These are phyloP conservation scores for Alces alces DNA, from an alignment of 2,113 vertebrate species.

Conservation along the genomic window DNA sequence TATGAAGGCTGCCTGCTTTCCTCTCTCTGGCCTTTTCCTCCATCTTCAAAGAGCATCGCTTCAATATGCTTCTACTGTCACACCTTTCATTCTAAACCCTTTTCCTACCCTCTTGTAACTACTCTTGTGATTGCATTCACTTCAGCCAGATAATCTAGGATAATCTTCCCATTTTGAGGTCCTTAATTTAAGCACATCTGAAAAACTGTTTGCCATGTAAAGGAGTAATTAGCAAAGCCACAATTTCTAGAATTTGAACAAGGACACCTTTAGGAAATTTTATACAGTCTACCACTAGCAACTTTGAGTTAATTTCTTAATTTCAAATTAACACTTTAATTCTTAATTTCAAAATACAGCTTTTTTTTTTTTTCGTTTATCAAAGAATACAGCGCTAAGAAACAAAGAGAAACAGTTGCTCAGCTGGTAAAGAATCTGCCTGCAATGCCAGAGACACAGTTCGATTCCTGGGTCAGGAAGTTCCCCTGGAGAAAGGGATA, in stretches of 20 bases:
- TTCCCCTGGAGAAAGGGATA: neutral
- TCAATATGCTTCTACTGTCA: neutral
- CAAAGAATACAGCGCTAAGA: neutral
- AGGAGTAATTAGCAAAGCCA: neutral
- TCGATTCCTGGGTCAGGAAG: neutral
- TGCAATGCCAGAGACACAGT: neutral
- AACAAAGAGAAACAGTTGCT: neutral
- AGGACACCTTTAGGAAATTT: neutral
- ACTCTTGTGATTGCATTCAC: neutral
- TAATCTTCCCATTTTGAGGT: neutral
- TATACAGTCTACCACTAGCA: neutral
- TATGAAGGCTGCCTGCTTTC: neutral
- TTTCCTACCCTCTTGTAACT: neutral
- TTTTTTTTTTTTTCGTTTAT: neutral
- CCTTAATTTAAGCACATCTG: neutral
- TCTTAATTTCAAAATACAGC: neutral
- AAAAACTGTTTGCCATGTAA: neutral
- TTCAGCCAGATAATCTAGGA: neutral
- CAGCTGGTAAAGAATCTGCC: neutral
- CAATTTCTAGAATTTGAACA: neutral
- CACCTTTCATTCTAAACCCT: neutral
- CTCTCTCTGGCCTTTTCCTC: neutral
- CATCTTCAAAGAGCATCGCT: neutral
- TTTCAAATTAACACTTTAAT: neutral
- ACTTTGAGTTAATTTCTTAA: neutral